Base-by-base conservation (phyloP, 2,113 vertebrate genomes). In the Tetraodon nigroviridis region DNA sequence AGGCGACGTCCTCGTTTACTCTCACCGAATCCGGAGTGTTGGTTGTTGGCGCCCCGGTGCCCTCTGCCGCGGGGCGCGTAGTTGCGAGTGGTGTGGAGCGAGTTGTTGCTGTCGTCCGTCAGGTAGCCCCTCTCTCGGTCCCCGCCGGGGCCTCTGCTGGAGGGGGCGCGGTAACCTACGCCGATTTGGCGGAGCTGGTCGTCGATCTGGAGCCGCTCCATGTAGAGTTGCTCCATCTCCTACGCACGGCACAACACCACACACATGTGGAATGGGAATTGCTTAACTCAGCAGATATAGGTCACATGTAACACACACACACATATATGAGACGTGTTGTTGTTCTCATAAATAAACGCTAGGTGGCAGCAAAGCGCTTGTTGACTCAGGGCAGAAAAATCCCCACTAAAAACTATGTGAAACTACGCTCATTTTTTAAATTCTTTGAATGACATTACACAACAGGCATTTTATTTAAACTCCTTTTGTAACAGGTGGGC, bases 131-230 rank as follows among this genome's bases (percentile, higher is more conserved):
- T 89, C 61, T 93, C 94, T 27, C 91, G 86, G 0, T 93, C 92
- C 0, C 18, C 42, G 0, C 71, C 81, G 0, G 80, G 68, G 3
- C 77, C 87, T 0, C 85, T 81, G 24, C 68, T 81, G 0, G 91
- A 73, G 6, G 90, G 86, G 0, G 89, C 86, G 0, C 93, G 92
- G 71, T 93, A 93, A 16, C 93, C 94, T 10, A 94, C 86, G 0
- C 94, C 93, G 0, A 96, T 94, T 86, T 95, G 93, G 37, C 94
- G 92, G 61, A 95, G 90, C 87, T 95, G 93, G 65, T 95, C 94
- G 21, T 96, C 94, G 3, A 96, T 96, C 77, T 94, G 94, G 37
- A 96, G 85, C 11, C 94, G 90, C 74, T 96, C 93, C 3, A 93
- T 46, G 15, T 94, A 92, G 75, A 96, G 84, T 81, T 94, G 93